phyloP scores from a whole-genome alignment of 2,797 vertebrate genomes.

The Lepus townsendii region DNA sequence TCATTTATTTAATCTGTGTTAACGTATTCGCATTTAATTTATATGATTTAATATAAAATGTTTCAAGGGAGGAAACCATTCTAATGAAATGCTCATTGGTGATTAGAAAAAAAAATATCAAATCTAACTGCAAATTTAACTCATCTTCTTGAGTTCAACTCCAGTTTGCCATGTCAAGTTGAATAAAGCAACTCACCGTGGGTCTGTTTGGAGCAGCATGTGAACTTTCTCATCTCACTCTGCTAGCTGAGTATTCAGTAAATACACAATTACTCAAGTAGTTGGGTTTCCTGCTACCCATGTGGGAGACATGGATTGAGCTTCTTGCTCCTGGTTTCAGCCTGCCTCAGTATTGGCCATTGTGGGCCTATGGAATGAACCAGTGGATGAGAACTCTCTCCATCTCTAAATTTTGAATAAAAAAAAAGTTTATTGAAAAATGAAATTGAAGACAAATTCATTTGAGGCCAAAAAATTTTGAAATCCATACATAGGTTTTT shows the following conservation, averaged over 20 bases:
- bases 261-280: background rate
- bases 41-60: background rate
- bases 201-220: background rate
- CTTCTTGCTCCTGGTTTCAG: too few species aligned
- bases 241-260: background rate
- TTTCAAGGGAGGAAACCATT: background rate
- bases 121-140: background rate
- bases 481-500: too few species aligned
- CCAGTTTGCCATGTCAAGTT: slow-evolving; percentile 23
- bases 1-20: background rate
- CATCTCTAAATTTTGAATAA: too few species aligned
- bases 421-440: too few species aligned
- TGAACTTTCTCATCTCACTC: background rate
- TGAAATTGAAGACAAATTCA: too few species aligned
- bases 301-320: too few species aligned
- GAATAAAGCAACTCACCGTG: slow-evolving; percentile 14
- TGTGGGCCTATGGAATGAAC: too few species aligned
- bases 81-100: background rate
- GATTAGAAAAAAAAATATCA: slow-evolving; percentile 19
- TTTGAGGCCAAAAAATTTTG: too few species aligned
- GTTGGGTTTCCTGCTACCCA: too few species aligned
- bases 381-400: too few species aligned
- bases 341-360: too few species aligned
- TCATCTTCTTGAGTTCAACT: slow-evolving; percentile 40
- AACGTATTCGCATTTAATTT: slow-evolving; percentile 22